Conservation (phyloP, 2,797 vertebrate species). For the Ibycter americanus region DNA sequence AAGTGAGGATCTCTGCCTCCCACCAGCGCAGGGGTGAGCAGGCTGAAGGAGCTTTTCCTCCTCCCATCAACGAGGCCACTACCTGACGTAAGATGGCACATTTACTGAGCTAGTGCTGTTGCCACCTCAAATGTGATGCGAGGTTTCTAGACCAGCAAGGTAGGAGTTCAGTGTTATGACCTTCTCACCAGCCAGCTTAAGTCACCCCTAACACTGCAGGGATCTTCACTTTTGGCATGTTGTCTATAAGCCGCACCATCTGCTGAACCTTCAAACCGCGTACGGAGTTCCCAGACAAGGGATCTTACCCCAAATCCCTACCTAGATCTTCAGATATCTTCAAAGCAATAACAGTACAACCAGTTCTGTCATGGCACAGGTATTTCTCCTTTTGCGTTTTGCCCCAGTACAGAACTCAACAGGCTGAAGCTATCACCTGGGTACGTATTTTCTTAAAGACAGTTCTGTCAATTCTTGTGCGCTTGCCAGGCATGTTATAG, state of each 20-base stretch:
- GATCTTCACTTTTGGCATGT: neutral
- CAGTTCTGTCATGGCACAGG: neutral
- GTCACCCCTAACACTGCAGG: no score
- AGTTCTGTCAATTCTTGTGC: neutral
- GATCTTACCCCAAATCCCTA: neutral
- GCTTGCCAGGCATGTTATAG: neutral
- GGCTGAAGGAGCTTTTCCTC: neutral
- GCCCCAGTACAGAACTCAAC: neutral
- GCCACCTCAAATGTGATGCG: neutral
- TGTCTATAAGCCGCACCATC: neutral
- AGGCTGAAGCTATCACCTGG: neutral
- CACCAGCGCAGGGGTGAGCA: neutral
- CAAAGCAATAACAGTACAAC: neutral
- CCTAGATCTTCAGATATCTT: neutral
- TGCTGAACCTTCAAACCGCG: neutral
- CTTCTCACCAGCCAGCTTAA: neutral
- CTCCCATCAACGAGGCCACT: neutral
- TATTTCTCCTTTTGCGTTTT: neutral
- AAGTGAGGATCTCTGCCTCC: neutral
- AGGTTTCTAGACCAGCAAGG: neutral
- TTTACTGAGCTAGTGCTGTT: neutral
- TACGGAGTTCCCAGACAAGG: neutral
- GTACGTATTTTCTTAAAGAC: neutral
- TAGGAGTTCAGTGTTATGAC: fast-evolving
- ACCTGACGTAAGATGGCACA: neutral